Evolutionary conservation across 2,113 vertebrate species (phyloP), one percentile per base, ranked within the genome.

Genomic region (Bothrops jararaca): DNA sequence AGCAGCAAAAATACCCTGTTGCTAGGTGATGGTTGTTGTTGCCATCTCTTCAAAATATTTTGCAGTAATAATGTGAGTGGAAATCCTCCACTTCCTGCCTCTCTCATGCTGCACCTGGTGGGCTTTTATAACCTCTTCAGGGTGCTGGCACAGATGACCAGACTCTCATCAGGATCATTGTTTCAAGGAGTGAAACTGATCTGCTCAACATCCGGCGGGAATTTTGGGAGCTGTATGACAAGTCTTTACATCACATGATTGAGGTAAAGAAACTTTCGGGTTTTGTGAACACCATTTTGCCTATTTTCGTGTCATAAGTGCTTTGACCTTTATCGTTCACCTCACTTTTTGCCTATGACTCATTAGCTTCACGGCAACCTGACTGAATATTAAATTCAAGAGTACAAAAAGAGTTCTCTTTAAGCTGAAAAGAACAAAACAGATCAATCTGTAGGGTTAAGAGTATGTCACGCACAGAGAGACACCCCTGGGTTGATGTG

Each of bases 61-160:
- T 92, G 92, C 88, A 42, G 45, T 95, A 20, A 89, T 91, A 91
- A 53, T 26, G 5, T 45, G 0, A 2, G 48, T 39, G 24, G 64
- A 53, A 69, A 54, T 64, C 13, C 90, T 8, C 10, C 20, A 9
- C 52, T 48, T 95, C 5, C 0, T 0, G 85, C 22, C 53, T 90
- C 5, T 90, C 39, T 91, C 5, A 50, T 50, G 48, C 48, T 50
- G 89, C 13, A 80, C 48, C 48, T 86, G 45, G 11, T 85, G 85
- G 6, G 0, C 60, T 42, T 93, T 50, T 92, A 9, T 50, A 26
- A 1, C 15, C 80, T 5, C 94, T 11, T 80, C 96, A 99, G 99
- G 99, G 99, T 20, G 97, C 98, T 0, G 99, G 99, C 85, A 99
- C 99, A 0, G 99, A 99, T 1, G 99, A 99, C 96, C 98, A 98